Evolutionary conservation across 2,888 invertebrate genomes (phyloP), one percentile per base, ranked within the genome.

Genomic region (Heteromurus nitidus): DNA sequence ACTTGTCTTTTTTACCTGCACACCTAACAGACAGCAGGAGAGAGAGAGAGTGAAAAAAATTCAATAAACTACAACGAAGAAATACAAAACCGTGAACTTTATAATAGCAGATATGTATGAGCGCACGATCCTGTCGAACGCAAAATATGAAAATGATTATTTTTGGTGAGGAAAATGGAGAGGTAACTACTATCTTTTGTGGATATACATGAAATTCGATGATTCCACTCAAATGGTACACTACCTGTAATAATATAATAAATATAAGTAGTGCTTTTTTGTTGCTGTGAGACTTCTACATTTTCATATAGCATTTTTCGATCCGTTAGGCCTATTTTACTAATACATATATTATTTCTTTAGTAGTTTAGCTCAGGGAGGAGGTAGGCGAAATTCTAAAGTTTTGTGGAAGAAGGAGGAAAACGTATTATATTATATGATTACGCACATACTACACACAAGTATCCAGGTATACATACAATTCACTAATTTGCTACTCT

Each of bases 11-110:
- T n/a, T n/a, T n/a, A n/a, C n/a, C n/a, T n/a, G n/a, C n/a, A n/a
- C n/a, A n/a, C n/a, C n/a, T n/a, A n/a, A n/a, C n/a, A n/a, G n/a
- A n/a, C n/a, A n/a, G n/a, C n/a, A n/a, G n/a, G n/a, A n/a, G 53
- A 53, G 53, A 53, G 3, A 58, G 60, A 28, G 55, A 24, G 60
- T 18, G 16, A 62, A 62, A 67, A 65, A 67, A 28, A 67, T 67
- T 67, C 67, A 67, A 67, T 67, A 67, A 67, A 68, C 22, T 55
- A n/a, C n/a, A n/a, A n/a, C n/a, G n/a, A n/a, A n/a, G 7, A 42
- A 11, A 42, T 11, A 50, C 3, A 31, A 18, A 70, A 55, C 58
- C 69, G 16, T 70, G 69, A 70, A 70, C 69, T 70, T 70, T 31
- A 31, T 36, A 36, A 13, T 36, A 36, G n/a, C n/a, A n/a, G n/a